These are phyloP conservation scores for Enteromius treurensis DNA, from an alignment of 2,797 vertebrate genomes.

Conservation along the genomic window DNA sequence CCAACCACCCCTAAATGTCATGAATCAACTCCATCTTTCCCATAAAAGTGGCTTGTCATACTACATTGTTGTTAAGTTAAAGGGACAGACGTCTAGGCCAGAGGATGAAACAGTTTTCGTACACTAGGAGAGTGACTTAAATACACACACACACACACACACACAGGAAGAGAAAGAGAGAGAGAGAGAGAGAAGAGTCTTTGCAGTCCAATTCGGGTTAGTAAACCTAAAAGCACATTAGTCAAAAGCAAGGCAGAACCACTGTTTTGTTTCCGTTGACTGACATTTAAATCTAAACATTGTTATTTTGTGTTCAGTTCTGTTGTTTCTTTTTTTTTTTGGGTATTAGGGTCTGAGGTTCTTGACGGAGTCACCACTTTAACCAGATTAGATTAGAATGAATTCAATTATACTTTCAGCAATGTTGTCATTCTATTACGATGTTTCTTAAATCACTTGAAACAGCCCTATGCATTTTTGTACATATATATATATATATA, in stretches of 20 bases:
- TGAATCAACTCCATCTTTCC: constrained; percentile 40
- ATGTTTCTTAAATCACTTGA: constrained; percentile 56
- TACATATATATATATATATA: constrained; percentile 57
- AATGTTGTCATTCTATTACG: constrained; percentile 49
- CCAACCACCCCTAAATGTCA: constrained; percentile 40
- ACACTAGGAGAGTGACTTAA: constrained; percentile 41
- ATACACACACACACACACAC: constrained; percentile 10
- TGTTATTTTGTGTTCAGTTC: constrained; percentile 46
- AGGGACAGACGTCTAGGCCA: constrained; percentile 17
- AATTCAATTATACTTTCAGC: constrained; percentile 36
- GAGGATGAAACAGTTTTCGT: constrained; percentile 25
- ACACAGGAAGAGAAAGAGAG: constrained; percentile 6
- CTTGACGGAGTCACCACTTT: constrained; percentile 59
- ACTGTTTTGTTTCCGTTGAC: constrained; percentile 40
- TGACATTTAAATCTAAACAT: constrained; percentile 45
- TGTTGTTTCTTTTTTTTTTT: constrained; percentile 52
- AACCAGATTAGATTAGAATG: constrained; percentile 59
- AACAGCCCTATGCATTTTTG: constrained; percentile 70
- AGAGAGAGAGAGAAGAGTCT: constrained; percentile 41
- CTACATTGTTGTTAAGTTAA: constrained; percentile 44
- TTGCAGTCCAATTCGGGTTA: constrained; percentile 34
- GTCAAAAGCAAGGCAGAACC: constrained; percentile 36
- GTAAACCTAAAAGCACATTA: constrained; percentile 40
- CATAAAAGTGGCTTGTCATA: constrained; percentile 38
- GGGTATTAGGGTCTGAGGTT: constrained; percentile 51